phyloP scores from a whole-genome alignment of 2,113 vertebrate species.

The Globicephala melas region DNA sequence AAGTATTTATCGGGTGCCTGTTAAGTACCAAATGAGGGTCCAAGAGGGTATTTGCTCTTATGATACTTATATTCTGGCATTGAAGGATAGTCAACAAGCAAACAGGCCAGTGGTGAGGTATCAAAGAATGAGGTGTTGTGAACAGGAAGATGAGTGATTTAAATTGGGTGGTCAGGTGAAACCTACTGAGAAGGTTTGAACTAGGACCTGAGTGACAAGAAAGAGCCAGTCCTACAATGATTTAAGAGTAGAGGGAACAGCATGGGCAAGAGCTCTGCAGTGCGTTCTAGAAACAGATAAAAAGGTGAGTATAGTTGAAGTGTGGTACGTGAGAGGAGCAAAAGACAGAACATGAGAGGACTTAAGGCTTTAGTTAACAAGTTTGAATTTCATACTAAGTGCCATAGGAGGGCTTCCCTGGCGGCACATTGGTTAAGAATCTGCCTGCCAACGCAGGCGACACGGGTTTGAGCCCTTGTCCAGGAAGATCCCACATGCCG shows the following conservation, averaged over 20 bases:
- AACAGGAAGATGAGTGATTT: conserved; percentile 11
- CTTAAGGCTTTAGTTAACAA: background rate
- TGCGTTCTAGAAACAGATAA: background rate
- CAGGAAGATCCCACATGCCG: too few relatives aligned
- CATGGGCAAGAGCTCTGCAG: background rate
- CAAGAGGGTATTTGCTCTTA: background rate
- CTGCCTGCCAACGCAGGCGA: too few relatives aligned
- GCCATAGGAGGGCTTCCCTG: too few relatives aligned
- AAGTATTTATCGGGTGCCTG: background rate
- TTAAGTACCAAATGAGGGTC: background rate
- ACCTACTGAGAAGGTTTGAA: background rate
- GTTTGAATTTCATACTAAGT: background rate
- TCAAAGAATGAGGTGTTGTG: background rate
- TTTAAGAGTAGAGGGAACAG: background rate
- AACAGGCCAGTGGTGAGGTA: background rate
- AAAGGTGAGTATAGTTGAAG: background rate
- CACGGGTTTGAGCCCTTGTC: too few relatives aligned
- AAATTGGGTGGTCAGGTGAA: background rate
- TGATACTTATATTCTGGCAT: background rate
- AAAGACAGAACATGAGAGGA: background rate
- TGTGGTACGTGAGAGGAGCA: background rate
- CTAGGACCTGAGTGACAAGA: background rate
- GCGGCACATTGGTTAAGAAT: too few relatives aligned
- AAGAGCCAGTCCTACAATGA: background rate
- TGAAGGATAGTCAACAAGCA: background rate